Evolutionary conservation across 2,797 vertebrate genomes (phyloP), one percentile per base, ranked within the genome.

Genomic region (Hozukius guyotensis): DNA sequence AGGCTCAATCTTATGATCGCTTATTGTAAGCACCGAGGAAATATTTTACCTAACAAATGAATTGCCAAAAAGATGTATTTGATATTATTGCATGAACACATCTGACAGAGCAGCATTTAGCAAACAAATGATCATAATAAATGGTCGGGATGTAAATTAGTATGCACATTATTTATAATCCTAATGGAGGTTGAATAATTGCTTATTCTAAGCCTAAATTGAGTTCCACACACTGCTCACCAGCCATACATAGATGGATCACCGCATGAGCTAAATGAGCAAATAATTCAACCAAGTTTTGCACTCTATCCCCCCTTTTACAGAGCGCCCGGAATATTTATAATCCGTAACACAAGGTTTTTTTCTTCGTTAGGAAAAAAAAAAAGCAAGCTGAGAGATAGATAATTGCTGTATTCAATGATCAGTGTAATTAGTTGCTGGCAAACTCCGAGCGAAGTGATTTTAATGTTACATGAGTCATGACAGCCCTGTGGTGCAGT

Each of bases 321-420:
- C n/a, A 1, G 65, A 78, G 76, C 22, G 14, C 82, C 71, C 80
- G 89, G 89, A 91, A 93, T 94, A 94, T 94, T 93, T 91, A 95
- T 93, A 77, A 90, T 87, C 72, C 55, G 13, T 83, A 83, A 81
- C 83, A 74, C 81, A 77, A 86, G 89, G 78, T 89, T 93, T 92
- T 92, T 87, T 52, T 46, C 92, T 92, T 92, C 92, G 91, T 92
- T 85, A 86, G 71, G 34, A 16, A 8, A 31, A 22, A 22, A n/a
- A 77, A 90, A 89, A 77, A 75, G 55, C 69, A 84, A 80, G 80
- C 78, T 79, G 72, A 87, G 87, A 86, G 85, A 91, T 78, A 84
- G 89, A 92, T 95, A 93, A 95, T 95, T 95, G 94, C 94, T 91
- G 87, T 90, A 94, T 94, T 94, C 94, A 95, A 55, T 95, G 94